These are phyloP conservation scores for Atractosteus spatula DNA, from an alignment of 2,113 vertebrate species.

Conservation along the genomic window DNA sequence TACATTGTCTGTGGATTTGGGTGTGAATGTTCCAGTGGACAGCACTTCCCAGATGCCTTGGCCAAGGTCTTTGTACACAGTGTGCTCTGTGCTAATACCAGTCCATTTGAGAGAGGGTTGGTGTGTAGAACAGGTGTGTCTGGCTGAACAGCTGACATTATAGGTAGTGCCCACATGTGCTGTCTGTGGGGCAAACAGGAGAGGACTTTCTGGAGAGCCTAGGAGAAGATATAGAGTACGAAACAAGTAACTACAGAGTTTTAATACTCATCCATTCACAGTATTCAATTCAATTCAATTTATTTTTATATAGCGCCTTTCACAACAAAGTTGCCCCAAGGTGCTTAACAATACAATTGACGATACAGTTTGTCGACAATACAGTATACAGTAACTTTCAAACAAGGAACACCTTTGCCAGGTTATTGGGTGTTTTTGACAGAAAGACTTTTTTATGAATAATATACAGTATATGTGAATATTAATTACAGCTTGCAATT, in stretches of 20 bases:
- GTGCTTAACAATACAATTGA: no score
- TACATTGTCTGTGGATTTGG: conserved; percentile 33
- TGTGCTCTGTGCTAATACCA: accelerated
- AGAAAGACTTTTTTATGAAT: no score
- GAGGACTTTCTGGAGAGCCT: conserved; percentile 21
- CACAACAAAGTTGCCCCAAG: no score
- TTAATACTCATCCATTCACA: no score
- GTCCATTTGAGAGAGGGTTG: conserved; percentile 48
- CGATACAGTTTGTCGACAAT: not conserved
- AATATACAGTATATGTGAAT: no score
- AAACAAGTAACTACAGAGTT: not conserved
- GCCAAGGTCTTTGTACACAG: conserved; percentile 19
- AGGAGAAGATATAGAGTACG: not conserved
- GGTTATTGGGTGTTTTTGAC: no score
- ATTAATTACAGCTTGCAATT: no score
- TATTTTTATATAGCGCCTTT: not conserved
- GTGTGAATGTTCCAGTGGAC: conserved; percentile 39
- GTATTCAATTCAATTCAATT: not conserved
- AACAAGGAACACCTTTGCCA: no score
- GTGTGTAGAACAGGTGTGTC: conserved; percentile 45
- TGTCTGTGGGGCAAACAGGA: not conserved
- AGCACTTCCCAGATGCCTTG: conserved; percentile 42
- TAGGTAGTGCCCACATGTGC: conserved; percentile 24
- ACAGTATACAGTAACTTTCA: conserved; percentile 13
- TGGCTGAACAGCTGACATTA: conserved; percentile 41